Percentiles rank a stretch among this genome's conserved stretches.
Evolutionary conservation across 2,797 vertebrate species (phyloP).

Genomic region (Galaxias olidus): DNA sequence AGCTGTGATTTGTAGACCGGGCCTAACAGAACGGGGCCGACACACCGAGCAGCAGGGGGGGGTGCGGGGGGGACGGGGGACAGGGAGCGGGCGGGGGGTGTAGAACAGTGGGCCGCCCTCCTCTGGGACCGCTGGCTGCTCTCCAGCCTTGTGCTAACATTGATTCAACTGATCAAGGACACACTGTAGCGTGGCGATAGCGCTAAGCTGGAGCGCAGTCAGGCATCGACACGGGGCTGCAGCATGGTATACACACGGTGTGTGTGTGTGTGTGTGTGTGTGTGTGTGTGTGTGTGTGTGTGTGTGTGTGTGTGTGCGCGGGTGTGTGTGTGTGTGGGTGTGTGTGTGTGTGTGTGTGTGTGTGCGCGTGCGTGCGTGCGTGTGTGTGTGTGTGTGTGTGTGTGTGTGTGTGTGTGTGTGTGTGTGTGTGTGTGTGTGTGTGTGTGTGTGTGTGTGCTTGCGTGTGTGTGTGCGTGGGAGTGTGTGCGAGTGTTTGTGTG

Average conservation of each 20-base stretch:
- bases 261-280: no score
- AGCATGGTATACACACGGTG: background rate
- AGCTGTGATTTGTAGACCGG: conserved; percentile 60
- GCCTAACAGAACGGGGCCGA: conserved; percentile 33
- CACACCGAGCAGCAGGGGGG: conserved; percentile 22
- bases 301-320: conserved; percentile 28
- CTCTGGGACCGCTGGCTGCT: conserved; percentile 48
- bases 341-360: conserved; percentile 10
- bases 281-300: background rate
- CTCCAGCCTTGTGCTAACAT: conserved; percentile 50
- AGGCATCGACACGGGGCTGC: background rate
- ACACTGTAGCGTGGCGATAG: conserved; percentile 4
- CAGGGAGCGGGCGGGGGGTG: conserved; percentile 29
- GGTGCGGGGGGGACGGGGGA: conserved; percentile 45
- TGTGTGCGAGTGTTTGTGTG: no score
- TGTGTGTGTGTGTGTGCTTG: no score
- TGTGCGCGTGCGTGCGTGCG: conserved; percentile 15
- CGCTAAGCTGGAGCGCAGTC: background rate
- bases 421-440: conserved; percentile 23
- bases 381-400: conserved; percentile 16
- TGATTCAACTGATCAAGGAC: conserved; percentile 66
- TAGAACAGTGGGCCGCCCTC: conserved; percentile 41
- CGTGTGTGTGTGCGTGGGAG: no score
- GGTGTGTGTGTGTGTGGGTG: conserved; percentile 34
- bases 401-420: conserved; percentile 20